Base-by-base conservation (phyloP, 2,888 invertebrate species). In the Lamellibrachia satsuma region DNA sequence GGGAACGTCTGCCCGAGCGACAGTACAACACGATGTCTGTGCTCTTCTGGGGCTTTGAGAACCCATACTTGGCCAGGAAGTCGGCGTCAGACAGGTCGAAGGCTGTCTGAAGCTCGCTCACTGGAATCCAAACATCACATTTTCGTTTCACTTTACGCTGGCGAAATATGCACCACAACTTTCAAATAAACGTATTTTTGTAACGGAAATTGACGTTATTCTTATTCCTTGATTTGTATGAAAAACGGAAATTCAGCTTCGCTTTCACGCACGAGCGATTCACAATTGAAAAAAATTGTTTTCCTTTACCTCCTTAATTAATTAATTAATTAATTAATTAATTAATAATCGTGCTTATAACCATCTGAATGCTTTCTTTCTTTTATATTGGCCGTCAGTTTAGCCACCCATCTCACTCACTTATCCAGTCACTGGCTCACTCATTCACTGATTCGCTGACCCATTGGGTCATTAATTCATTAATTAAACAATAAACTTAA, bases 51-150 rank as follows among this genome's bases (percentile, higher is more conserved):
- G 75, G 75, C 22, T 75, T 75, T 22, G 75, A 75, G 75, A 75
- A 75, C 22, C 75, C 75, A n/a, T 75, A 75, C 75, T 75, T 75
- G 6, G 15, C 75, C 75, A 6, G 75, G 75, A 75, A 75, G 75
- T 75, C 75, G 75, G 75, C 75, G 6, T 75, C 75, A 22, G 75
- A 75, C 75, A 75, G 22, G 75, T 75, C 75, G 22, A 75, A 75
- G 75, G 75, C 75, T 75, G 75, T 75, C 75, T n/a, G 75, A 11
- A 75, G 75, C n/a, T 75, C 75, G 75, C 75, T 75, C 75, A 75
- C 75, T 75, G 75, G 6, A 75, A 75, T 22, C 4, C 75, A 75
- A 75, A 22, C 22, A 75, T 11, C 75, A 75, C 22, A 11, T 22
- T 22, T 75, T 75, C 75, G 75, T 75, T 3, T 75, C n/a, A 75